phyloP scores from a whole-genome alignment of 2,888 invertebrate genomes.

The Agrotis exclamationis region DNA sequence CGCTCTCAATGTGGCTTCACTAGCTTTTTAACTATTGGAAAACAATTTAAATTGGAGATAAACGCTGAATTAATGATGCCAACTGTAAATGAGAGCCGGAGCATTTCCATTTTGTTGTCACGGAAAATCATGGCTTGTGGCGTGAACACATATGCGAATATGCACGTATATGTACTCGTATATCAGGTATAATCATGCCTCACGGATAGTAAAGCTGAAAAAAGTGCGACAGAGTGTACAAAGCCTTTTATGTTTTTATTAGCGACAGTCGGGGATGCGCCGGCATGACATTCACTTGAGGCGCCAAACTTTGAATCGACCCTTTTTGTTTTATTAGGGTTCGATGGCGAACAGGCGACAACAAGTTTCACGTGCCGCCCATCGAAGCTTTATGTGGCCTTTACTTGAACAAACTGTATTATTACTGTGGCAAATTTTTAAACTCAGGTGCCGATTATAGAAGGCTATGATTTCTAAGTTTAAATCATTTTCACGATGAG shows the following conservation, averaged over 20 bases:
- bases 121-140: neutral
- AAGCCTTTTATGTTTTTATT: slow-evolving; percentile 45
- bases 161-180: too few species aligned
- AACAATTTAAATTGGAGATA: slow-evolving; percentile 36
- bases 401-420: neutral
- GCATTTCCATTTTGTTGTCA: slow-evolving; percentile 24
- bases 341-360: slow-evolving; percentile 22
- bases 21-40: slow-evolving; percentile 20
- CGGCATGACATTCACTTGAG: neutral
- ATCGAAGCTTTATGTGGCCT: neutral
- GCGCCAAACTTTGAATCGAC: slow-evolving; percentile 32
- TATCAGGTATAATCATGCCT: neutral
- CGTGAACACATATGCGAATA: neutral
- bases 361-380: slow-evolving; percentile 13
- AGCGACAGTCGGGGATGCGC: slow-evolving; percentile 11
- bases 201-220: slow-evolving; percentile 1
- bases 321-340: slow-evolving; percentile 44
- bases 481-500: too few species aligned
- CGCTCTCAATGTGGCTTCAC: slow-evolving; percentile 1
- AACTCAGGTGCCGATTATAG: neutral
- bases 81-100: slow-evolving; percentile 15
- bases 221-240: slow-evolving; percentile 14
- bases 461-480: too few species aligned
- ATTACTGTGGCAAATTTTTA: neutral
- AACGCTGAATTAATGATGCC: slow-evolving; percentile 21